Evolutionary conservation across 2,113 vertebrate species (phyloP), one percentile per base, ranked within the genome.

Genomic region (Spilogale gracilis): DNA sequence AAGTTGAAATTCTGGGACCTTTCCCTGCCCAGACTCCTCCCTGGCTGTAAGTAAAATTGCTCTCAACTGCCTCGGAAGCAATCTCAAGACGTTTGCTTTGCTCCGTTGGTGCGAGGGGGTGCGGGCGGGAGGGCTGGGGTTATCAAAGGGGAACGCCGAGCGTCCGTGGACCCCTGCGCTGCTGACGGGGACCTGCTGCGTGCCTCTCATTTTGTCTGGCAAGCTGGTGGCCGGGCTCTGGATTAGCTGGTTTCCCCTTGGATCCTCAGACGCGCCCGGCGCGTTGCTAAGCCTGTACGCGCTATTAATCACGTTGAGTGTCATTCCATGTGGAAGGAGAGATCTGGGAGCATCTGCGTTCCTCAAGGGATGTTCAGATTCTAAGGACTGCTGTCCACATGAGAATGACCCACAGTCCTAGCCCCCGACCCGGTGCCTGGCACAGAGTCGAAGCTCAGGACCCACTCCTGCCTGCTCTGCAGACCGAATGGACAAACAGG

Each of bases 1-100:
- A 99, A 98, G 99, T 99, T 97, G 99, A 99, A 97, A 99, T 99
- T 94, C 97, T 99, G 98, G 99, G 99, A 94, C 99, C 99, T 95
- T 99, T 99, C 96, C 99, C 99, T 67, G 99, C 99, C 83, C 99
- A 99, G 93, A 99, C 99, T n/a, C 99, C 99, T 82, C 99, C 99
- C 89, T 99, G 99, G 99, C 98, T 99, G 99, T 99, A 98, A 99
- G 99, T 99, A 94, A n/a, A 85, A 94, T 80, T 52, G 89, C 65
- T 69, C 43, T 6, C 11, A 79, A 65, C 74, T 86, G 56, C 60
- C 69, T 73, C 1, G 85, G 56, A 60, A 18, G 65, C 6, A 0
- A 43, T 13, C 80, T 85, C 27, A 25, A 32, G 56, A 79, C 45
- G 16, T 90, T 52, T 45, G 25, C 83, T 61, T 63, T 7, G 38